Evolutionary conservation across 2,113 vertebrate genomes (phyloP).

Genomic region (Brevimyrus niger): DNA sequence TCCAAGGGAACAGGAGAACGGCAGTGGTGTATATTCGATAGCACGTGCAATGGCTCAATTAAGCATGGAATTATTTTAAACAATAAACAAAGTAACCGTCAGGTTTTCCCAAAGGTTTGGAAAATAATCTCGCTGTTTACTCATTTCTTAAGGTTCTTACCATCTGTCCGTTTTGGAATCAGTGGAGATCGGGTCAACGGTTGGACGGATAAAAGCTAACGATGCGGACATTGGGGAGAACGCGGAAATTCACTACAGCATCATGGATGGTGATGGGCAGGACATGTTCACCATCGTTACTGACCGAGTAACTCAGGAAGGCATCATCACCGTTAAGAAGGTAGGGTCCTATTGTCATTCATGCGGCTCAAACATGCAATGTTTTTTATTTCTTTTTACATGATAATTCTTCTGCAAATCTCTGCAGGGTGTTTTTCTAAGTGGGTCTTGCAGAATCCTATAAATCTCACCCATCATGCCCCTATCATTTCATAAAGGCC

Average conservation of each 20-base stretch:
- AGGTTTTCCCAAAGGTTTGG: slow-evolving; percentile 17
- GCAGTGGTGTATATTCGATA: background rate
- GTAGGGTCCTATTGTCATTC: slow-evolving; percentile 47
- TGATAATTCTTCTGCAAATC: background rate
- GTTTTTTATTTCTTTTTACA: background rate
- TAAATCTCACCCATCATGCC: slow-evolving; percentile 27
- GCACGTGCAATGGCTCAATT: slow-evolving; percentile 26
- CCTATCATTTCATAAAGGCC: slow-evolving; percentile 35
- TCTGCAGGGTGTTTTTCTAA: background rate
- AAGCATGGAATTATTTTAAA: slow-evolving; percentile 36
- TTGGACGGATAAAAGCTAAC: slow-evolving; percentile 87
- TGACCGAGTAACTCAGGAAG: slow-evolving; percentile 87
- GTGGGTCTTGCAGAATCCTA: slow-evolving; percentile 14
- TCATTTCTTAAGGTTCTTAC: slow-evolving; percentile 68
- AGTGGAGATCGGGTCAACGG: slow-evolving; percentile 67
- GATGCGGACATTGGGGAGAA: slow-evolving; percentile 84
- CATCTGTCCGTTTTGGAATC: slow-evolving; percentile 79
- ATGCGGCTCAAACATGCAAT: background rate
- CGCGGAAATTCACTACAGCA: slow-evolving; percentile 80
- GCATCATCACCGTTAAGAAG: slow-evolving; percentile 87
- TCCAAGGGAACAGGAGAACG: background rate
- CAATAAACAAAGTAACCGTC: slow-evolving; percentile 20
- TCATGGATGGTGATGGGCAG: slow-evolving; percentile 73
- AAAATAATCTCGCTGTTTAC: slow-evolving; percentile 17
- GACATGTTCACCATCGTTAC: slow-evolving; percentile 82